Evolutionary conservation across 1,140 invertebrate species (phyloP), one percentile per base, ranked within the genome.

Genomic region (Zaprionus camerounensis): DNA sequence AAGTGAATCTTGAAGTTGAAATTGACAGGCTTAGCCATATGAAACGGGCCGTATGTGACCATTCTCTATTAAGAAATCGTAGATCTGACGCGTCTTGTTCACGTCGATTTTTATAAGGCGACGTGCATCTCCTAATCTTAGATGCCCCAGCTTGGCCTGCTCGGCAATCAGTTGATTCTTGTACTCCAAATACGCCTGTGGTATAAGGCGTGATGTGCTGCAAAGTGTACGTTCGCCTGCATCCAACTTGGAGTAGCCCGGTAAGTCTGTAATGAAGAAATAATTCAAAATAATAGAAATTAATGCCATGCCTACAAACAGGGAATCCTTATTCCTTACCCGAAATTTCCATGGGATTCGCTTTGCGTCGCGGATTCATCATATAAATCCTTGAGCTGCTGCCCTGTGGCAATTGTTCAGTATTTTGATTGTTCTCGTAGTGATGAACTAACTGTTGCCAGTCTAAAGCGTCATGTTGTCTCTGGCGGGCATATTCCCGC

Each of bases 1-100:
- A 88, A 88, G 81, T 88, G 81, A 84, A 81, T 22, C 7, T 49
- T 49, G 41, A n/a, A 44, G 73, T 55, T 57, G 59, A 69, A 44
- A 34, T 38, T 31, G 66, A 56, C 22, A 24, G 63, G n/a, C 13
- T 75, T 82, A 92, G 63, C 44, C 66, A 65, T 72, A 78, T 28
- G 81, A 75, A n/a, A 71, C 84, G 80, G 87, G 80, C 84, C 94
- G 95, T 81, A 97, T 95, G 85, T 95, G 95, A 12, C 96, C 96
- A 87, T 96, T 94, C 61, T 95, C 91, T 5, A 96, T 87, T 3
- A 98, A 93, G 93, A 96, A 96, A 93, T 98, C 97, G 94, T 97
- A 98, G 51, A 98, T 95, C 92, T 97, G 97, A 64, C 97, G 94
- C 3, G 97, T 98, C 93, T 98, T 98, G 93, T 98, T 98, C 1